These are phyloP conservation scores for Xylocampa areola DNA, from an alignment of 2,888 invertebrate genomes.

Conservation along the genomic window DNA sequence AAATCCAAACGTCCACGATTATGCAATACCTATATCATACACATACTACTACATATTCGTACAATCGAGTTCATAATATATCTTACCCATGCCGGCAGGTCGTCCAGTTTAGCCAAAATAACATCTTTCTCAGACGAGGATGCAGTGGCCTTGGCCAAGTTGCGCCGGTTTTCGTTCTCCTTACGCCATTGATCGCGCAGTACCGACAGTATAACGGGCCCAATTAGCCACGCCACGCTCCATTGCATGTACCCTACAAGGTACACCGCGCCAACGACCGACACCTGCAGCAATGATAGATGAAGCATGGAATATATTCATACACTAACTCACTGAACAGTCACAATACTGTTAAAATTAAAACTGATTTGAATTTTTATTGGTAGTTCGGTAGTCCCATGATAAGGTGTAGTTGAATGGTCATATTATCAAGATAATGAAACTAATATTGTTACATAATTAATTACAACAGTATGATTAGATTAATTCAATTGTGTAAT, in stretches of 20 bases:
- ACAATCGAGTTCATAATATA: no score
- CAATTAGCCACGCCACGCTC: slow-evolving; percentile 96
- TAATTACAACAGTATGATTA: slow-evolving; percentile 15
- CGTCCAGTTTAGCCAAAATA: slow-evolving; percentile 95
- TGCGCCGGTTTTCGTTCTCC: slow-evolving; percentile 92
- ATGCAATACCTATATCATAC: not conserved
- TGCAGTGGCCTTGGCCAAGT: slow-evolving; percentile 94
- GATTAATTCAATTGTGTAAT: slow-evolving; percentile 24
- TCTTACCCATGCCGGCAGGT: slow-evolving; percentile 97
- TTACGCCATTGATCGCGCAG: slow-evolving; percentile 94
- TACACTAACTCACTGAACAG: not conserved
- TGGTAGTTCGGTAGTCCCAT: not conserved
- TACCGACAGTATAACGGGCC: slow-evolving; percentile 94
- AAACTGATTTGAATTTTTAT: not conserved
- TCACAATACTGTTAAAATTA: not conserved
- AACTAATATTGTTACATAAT: slow-evolving; percentile 23
- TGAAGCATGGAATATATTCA: slow-evolving; percentile 25
- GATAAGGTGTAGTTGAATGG: not conserved
- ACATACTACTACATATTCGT: no score
- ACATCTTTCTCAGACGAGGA: slow-evolving; percentile 95
- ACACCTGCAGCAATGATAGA: slow-evolving; percentile 82
- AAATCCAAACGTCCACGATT: not conserved
- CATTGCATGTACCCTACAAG: slow-evolving; percentile 95
- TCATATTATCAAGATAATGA: not conserved
- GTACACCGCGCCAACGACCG: slow-evolving; percentile 93